These are phyloP conservation scores for Rhinella marina DNA, from an alignment of 2,797 vertebrate species.

Conservation along the genomic window DNA sequence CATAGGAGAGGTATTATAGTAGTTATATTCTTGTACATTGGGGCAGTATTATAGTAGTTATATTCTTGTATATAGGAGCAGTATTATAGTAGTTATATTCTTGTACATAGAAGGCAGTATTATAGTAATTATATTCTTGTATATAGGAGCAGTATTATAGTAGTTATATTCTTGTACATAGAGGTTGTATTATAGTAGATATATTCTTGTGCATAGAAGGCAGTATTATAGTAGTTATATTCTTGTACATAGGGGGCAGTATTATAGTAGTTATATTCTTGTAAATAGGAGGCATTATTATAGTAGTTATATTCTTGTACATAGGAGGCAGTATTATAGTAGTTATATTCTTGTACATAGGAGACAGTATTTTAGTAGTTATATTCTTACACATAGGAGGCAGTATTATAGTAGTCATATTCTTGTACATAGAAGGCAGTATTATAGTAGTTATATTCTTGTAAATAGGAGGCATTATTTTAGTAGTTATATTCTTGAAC, in stretches of 20 bases:
- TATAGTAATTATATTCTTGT: slow-evolving; percentile 8
- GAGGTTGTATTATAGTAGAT: background rate
- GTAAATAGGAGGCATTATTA: background rate
- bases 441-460: slow-evolving; percentile 20
- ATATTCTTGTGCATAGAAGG: background rate
- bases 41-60: background rate
- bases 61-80: background rate
- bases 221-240: slow-evolving; percentile 6
- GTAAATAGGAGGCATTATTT: slow-evolving; percentile 4
- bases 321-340: slow-evolving; percentile 17
- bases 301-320: slow-evolving; percentile 6
- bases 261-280: slow-evolving; percentile 18
- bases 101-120: background rate
- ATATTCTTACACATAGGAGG: slow-evolving; percentile 1
- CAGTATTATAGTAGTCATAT: slow-evolving; percentile 6
- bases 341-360: slow-evolving; percentile 6
- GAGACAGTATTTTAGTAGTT: background rate
- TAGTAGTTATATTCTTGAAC: slow-evolving; percentile 7
- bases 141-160: background rate
- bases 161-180: background rate
- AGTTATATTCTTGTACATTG: background rate
- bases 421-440: background rate
- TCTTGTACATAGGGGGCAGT: background rate
- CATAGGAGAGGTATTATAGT: background rate
- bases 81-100: slow-evolving; percentile 20